Base-by-base conservation (phyloP, 2,888 invertebrate genomes). In the Galeruca laticollis region DNA sequence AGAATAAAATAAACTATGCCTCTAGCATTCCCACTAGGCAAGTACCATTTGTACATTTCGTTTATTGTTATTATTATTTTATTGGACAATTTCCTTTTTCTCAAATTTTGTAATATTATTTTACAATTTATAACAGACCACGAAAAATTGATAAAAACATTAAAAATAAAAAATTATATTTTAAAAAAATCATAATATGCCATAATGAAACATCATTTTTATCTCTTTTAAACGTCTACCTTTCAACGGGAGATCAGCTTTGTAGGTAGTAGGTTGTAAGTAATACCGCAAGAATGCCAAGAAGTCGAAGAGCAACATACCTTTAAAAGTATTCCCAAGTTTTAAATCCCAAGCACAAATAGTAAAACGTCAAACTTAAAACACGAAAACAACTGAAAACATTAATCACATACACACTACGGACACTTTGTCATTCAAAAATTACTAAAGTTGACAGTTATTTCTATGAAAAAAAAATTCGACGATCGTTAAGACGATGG, bases 391-490 rank as follows among this genome's bases (percentile, higher is more conserved):
- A 72, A 69, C 57, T 47, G 40, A 60, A 64, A 69, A 62, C 54
- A 61, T 57, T 49, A 66, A 66, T 21, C 69, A 60, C 71, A 69
- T 37, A 63, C 60, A 63, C 71, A 69, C 62, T 51, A 69, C 69
- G 33, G 11, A 26, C 68, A 66, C 69, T 59, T 63, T 69, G 15
- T 65, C 61, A 63, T 61, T 72, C 71, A 66, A 60, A 65, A 59
- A 21, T 57, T 20, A 35, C 9, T 15, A 35, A 51, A 66, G 35
- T 57, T 43, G 35, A 65, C 47, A 47, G 65, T 65, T 35, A 10
- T 3, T 21, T 43, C 26, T 54, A 54, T 40, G 8, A 15, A 60
- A 59, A 37, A 60, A 40, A 60, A 37, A 15, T n/a, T n/a, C n/a
- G 11, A 60, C 52, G 51, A 52, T 67, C 59, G 49, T 26, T 52